These are phyloP conservation scores for Bolborhynchus lineola DNA, from an alignment of 2,113 vertebrate genomes.

Conservation along the genomic window DNA sequence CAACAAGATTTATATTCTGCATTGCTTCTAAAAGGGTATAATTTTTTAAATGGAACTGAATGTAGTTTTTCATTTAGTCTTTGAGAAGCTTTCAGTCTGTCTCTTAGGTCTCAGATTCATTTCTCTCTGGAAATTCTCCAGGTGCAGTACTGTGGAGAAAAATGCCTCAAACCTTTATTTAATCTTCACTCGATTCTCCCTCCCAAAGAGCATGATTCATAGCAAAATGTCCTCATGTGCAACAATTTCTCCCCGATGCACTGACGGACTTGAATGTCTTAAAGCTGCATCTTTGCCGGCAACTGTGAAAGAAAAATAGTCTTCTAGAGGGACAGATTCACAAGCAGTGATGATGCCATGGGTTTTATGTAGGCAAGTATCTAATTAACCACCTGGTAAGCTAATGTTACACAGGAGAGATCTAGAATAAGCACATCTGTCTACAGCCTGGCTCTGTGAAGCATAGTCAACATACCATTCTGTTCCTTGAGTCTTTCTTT, in stretches of 20 bases:
- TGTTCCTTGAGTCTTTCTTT: not conserved
- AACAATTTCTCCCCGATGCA: not conserved
- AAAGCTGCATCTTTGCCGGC: not conserved
- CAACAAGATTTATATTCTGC: not conserved
- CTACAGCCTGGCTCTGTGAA: not conserved
- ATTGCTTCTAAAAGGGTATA: not conserved
- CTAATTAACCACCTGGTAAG: not conserved
- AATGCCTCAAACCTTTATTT: slow-evolving; percentile 6
- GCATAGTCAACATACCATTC: not conserved
- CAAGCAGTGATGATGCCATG: not conserved
- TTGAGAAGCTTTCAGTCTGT: slow-evolving; percentile 9
- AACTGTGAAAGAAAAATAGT: not conserved
- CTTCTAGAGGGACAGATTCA: not conserved
- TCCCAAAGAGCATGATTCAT: not conserved
- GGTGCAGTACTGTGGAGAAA: not conserved
- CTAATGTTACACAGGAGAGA: not conserved
- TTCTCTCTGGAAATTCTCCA: slow-evolving; percentile 10
- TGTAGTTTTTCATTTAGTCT: not conserved
- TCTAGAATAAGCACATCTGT: not conserved
- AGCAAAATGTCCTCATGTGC: not conserved
- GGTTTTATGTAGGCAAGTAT: not conserved
- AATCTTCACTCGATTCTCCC: not conserved
- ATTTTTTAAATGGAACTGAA: not conserved
- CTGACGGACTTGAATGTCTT: not conserved
- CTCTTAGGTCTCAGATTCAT: not conserved